Percentiles rank a stretch among this genome's conserved stretches.
Conservation (phyloP, 2,797 vertebrate genomes). For the Apodemus agrarius region DNA sequence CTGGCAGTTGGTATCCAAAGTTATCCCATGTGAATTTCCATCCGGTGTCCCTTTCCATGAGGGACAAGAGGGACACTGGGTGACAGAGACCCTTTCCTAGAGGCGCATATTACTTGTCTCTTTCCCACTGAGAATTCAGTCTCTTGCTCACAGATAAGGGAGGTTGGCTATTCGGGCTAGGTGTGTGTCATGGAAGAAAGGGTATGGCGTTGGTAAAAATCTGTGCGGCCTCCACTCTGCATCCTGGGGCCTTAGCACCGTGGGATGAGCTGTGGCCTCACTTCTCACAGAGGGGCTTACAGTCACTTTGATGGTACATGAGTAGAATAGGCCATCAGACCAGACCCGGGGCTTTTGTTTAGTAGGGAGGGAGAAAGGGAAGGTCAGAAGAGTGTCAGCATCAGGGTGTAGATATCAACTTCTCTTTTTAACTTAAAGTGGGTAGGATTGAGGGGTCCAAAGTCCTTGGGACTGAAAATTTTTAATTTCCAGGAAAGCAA, state of each 20-base stretch:
- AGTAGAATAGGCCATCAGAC: not conserved
- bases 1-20: not conserved
- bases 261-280: accelerated
- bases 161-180: too few relatives aligned
- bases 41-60: too few relatives aligned
- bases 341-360: not conserved
- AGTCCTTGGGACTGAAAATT: not conserved
- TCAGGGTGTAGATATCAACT: not conserved
- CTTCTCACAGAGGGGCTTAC: not conserved
- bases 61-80: accelerated
- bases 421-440: not conserved
- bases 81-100: accelerated
- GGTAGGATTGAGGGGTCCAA: not conserved
- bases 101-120: not conserved
- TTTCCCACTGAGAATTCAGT: not conserved
- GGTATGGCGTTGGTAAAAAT: not conserved
- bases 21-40: not conserved
- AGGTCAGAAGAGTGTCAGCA: not conserved
- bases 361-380: too few relatives aligned
- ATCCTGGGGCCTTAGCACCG: too few relatives aligned
- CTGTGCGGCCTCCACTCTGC: accelerated
- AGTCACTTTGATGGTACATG: not conserved
- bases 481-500: not conserved
- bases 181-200: too few relatives aligned
- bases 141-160: not conserved